phyloP scores from a whole-genome alignment of 1,140 invertebrate genomes.

The Zaprionus nigranus region DNA sequence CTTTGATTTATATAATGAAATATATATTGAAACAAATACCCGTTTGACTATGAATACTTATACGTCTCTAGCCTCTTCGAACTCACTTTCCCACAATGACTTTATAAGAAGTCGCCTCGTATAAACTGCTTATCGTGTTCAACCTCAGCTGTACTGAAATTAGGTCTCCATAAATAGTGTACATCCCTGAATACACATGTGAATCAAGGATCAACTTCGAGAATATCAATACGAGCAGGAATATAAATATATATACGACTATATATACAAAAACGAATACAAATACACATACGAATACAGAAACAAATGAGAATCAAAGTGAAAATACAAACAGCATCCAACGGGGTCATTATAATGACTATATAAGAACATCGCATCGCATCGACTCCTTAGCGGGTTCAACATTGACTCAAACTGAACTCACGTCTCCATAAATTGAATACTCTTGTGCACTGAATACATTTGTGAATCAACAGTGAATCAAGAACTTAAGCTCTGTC shows the following conservation, averaged over 20 bases:
- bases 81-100: neutral
- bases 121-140: neutral
- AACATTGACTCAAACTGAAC: neutral
- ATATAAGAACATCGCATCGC: neutral
- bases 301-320: neutral
- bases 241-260: neutral
- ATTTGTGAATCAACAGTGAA: conserved; percentile 8
- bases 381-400: neutral
- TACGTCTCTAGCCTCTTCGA: neutral
- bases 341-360: neutral
- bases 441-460: neutral
- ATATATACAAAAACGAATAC: neutral
- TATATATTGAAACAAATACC: too few relatives aligned
- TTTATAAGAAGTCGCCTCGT: neutral
- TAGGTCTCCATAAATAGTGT: accelerated
- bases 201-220: neutral
- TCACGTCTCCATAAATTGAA: neutral
- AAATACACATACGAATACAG: neutral
- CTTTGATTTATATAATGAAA: too few relatives aligned
- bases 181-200: neutral
- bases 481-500: conserved; percentile 1
- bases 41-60: neutral
- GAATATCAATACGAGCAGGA: neutral
- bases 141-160: neutral
- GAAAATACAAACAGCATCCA: neutral